Evolutionary conservation across 2,797 vertebrate species (phyloP).

Genomic region (Carapus acus): DNA sequence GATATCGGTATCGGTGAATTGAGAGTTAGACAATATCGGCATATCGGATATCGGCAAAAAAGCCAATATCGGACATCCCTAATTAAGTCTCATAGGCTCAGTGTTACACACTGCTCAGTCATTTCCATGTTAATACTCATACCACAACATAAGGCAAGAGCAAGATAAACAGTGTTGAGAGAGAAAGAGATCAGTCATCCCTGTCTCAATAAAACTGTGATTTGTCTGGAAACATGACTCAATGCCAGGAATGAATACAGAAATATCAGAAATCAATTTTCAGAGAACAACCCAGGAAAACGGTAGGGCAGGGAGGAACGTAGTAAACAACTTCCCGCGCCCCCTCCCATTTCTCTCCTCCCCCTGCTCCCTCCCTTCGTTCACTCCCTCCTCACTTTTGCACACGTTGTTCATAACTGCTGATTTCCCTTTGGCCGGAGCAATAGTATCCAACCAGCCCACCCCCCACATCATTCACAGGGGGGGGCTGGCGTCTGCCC

Average conservation of each 20-base stretch:
- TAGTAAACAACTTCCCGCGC: constrained; percentile 69
- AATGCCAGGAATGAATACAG: constrained; percentile 9
- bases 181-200: constrained; percentile 32
- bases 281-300: constrained; percentile 33
- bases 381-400: constrained; percentile 64
- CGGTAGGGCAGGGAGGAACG: constrained; percentile 48
- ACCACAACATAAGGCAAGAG: constrained; percentile 18
- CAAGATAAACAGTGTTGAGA: constrained; percentile 11
- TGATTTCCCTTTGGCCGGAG: constrained; percentile 67
- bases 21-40: too few relatives aligned
- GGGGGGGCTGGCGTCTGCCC: constrained; percentile 50
- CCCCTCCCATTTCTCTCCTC: constrained; percentile 60
- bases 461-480: constrained; percentile 57
- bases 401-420: constrained; percentile 73
- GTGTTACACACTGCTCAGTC: constrained; percentile 5
- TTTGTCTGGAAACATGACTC: background rate
- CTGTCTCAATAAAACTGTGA: constrained; percentile 2
- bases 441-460: constrained; percentile 58
- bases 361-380: constrained; percentile 39
- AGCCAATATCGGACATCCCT: too few relatives aligned
- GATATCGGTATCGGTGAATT: too few relatives aligned
- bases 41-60: too few relatives aligned
- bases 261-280: constrained; percentile 34
- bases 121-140: constrained; percentile 34
- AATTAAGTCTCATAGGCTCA: too few relatives aligned